Evolutionary conservation across 2,797 vertebrate genomes (phyloP).

Genomic region (Erethizon dorsatum): DNA sequence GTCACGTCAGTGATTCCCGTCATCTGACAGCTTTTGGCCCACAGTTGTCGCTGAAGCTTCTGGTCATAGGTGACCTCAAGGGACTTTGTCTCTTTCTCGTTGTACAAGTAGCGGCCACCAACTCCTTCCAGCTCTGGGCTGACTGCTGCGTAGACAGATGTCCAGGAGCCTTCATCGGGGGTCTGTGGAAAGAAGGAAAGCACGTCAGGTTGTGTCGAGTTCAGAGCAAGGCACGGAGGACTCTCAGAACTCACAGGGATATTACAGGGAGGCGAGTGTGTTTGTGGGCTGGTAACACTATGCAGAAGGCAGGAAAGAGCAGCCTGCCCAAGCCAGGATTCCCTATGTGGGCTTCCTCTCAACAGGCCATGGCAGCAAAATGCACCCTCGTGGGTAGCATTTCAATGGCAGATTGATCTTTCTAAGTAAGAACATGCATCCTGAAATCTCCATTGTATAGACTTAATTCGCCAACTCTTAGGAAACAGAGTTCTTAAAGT

Average conservation of each 20-base stretch:
- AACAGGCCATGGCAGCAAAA: background rate
- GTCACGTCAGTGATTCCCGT: slow-evolving; percentile 87
- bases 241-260: rapidly evolving
- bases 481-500: too few species aligned
- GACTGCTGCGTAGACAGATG: slow-evolving; percentile 90
- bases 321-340: too few species aligned
- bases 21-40: slow-evolving; percentile 93
- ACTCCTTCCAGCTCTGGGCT: slow-evolving; percentile 92
- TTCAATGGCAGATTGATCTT: too few species aligned
- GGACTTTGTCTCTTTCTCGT: slow-evolving; percentile 92
- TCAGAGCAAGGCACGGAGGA: background rate
- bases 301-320: rapidly evolving
- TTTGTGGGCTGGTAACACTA: rapidly evolving
- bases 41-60: slow-evolving; percentile 92
- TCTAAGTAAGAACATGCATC: too few species aligned
- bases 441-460: too few species aligned
- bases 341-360: rapidly evolving
- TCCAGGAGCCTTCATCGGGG: slow-evolving; percentile 94
- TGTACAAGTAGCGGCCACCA: slow-evolving; percentile 94
- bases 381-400: too few species aligned
- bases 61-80: slow-evolving; percentile 90
- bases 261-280: rapidly evolving
- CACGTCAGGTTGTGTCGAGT: rapidly evolving
- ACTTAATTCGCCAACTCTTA: too few species aligned
- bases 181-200: slow-evolving; percentile 88